A percentile compares a stretch with the other conserved stretches of the same genome.
Evolutionary conservation across 2,113 vertebrate species (phyloP).

Genomic region (Calypte anna): DNA sequence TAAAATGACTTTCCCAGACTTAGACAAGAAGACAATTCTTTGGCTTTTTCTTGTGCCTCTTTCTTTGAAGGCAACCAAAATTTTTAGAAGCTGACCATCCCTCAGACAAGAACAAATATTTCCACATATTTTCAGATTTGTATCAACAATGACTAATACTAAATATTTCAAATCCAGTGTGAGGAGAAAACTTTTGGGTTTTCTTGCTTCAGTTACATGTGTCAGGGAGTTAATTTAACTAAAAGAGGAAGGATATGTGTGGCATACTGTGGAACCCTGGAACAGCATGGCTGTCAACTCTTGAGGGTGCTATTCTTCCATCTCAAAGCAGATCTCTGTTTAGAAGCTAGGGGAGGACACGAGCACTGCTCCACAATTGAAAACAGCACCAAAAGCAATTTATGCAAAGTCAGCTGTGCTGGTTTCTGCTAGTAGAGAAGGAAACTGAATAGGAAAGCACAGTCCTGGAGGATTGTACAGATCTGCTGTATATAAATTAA

Average conservation of each 20-base stretch:
- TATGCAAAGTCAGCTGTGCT: background rate
- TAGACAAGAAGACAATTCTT: background rate
- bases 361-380: background rate
- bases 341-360: background rate
- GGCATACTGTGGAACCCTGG: background rate
- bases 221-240: background rate
- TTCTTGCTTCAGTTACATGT: background rate
- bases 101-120: background rate
- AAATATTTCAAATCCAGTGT: background rate
- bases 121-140: background rate
- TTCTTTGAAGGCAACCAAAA: background rate
- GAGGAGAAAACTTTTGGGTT: background rate
- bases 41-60: background rate
- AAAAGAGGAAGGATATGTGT: background rate
- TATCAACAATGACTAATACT: background rate
- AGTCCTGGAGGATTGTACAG: background rate
- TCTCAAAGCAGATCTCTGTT: background rate
- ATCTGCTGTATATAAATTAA: background rate
- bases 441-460: background rate
- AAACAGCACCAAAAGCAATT: background rate
- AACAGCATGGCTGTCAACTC: slow-evolving; percentile 44
- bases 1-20: background rate
- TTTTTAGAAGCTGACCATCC: background rate
- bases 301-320: slow-evolving; percentile 74
- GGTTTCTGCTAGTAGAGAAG: background rate